Conservation (phyloP, 2,888 invertebrate genomes). For the Athalia circularis region DNA sequence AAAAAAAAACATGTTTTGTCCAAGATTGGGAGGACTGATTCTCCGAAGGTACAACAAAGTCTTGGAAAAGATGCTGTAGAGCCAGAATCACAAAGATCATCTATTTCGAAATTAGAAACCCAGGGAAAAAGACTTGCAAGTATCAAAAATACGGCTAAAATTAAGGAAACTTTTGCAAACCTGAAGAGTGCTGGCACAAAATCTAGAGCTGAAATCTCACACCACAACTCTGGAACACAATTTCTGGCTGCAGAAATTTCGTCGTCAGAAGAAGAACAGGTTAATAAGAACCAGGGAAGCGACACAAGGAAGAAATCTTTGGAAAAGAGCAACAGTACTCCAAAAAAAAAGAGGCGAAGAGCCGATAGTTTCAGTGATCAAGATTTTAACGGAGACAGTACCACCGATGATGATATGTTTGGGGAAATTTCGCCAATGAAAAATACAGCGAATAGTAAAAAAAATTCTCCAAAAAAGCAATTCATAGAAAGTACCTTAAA, state of each 20-base stretch:
- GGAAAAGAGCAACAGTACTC: constrained; percentile 7
- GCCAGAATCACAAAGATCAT: too few relatives aligned
- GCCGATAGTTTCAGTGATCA: not conserved
- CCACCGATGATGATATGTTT: constrained; percentile 29
- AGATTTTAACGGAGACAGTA: not conserved
- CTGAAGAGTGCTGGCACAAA: too few relatives aligned
- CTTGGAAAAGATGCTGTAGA: not conserved
- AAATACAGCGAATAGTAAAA: not conserved
- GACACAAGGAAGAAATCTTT: too few relatives aligned
- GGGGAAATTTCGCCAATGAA: not conserved
- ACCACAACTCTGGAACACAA: too few relatives aligned
- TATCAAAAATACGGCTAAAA: not conserved
- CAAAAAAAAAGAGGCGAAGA: constrained; percentile 8
- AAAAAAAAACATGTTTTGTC: not conserved
- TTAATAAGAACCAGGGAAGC: too few relatives aligned
- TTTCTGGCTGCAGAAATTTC: too few relatives aligned
- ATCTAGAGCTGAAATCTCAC: too few relatives aligned
- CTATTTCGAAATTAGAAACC: too few relatives aligned
- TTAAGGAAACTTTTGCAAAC: too few relatives aligned
- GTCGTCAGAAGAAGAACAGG: too few relatives aligned
- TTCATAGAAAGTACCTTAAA: too few relatives aligned
- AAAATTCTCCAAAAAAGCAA: not conserved
- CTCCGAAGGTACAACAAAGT: not conserved
- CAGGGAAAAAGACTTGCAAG: not conserved
- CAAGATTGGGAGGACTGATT: not conserved